Conservation (phyloP, 1,140 invertebrate genomes). For the Trichonephila clavata region DNA sequence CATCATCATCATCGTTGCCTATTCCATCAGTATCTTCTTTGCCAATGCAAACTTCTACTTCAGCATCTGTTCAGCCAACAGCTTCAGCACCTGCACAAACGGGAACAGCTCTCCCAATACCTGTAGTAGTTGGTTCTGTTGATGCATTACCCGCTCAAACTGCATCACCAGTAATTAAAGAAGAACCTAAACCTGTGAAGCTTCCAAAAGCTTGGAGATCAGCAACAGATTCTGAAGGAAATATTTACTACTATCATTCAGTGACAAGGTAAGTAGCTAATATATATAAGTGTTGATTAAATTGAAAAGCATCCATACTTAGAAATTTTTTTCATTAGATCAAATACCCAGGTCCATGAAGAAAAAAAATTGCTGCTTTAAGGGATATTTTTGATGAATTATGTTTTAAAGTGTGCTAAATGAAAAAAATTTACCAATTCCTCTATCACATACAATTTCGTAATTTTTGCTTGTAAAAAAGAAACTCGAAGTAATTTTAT, state of each 20-base stretch:
- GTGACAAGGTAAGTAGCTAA: constrained; percentile 84
- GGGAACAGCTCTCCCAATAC: neutral
- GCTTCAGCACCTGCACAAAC: neutral
- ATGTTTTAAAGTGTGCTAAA: too few species aligned
- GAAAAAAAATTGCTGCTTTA: too few species aligned
- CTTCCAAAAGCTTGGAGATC: constrained; percentile 94
- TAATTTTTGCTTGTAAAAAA: too few species aligned
- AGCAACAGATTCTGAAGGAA: constrained; percentile 89
- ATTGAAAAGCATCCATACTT: too few species aligned
- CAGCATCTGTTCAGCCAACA: constrained; percentile 9
- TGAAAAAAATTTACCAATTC: too few species aligned
- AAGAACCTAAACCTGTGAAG: constrained; percentile 83
- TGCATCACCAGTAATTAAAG: neutral
- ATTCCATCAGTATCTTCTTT: constrained; percentile 26
- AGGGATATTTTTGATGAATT: too few species aligned
- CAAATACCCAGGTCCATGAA: too few species aligned
- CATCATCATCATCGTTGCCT: neutral
- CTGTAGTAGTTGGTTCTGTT: neutral
- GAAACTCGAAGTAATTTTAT: too few species aligned
- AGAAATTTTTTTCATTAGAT: too few species aligned
- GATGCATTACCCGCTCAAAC: neutral
- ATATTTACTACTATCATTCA: constrained; percentile 95
- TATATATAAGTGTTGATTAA: too few species aligned
- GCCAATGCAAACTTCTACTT: neutral
- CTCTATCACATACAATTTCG: too few species aligned